Percentiles rank a stretch among this genome's conserved stretches.
Evolutionary conservation across 2,888 invertebrate genomes (phyloP).

Genomic region (Alloscopus bannaensis): DNA sequence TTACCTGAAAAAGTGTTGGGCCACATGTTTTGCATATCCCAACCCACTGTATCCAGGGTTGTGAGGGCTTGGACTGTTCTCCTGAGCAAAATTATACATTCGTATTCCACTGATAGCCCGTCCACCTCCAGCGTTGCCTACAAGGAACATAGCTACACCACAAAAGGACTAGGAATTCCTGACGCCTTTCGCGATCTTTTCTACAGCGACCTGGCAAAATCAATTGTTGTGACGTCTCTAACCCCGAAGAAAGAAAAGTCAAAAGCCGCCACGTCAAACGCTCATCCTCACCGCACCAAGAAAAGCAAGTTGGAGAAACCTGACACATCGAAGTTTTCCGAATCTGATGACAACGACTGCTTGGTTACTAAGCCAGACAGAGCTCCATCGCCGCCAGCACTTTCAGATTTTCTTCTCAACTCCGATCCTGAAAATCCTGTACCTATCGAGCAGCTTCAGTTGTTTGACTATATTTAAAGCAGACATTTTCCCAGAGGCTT

Average conservation of each 20-base stretch:
- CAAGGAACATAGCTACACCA: constrained; percentile 66
- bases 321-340: background rate
- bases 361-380: background rate
- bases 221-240: constrained; percentile 64
- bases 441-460: constrained; percentile 43
- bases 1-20: constrained; percentile 73
- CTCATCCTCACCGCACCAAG: constrained; percentile 6
- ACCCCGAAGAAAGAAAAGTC: constrained; percentile 54
- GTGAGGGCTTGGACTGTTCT: constrained; percentile 73
- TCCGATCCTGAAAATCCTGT: constrained; percentile 27
- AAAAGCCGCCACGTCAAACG: constrained; percentile 1
- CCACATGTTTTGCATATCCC: constrained; percentile 73
- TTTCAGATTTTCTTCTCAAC: constrained; percentile 26
- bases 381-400: background rate
- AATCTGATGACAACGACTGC: background rate
- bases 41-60: constrained; percentile 71
- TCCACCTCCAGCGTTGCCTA: constrained; percentile 20
- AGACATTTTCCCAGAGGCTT: too few relatives aligned
- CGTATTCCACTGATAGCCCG: constrained; percentile 60
- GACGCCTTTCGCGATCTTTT: constrained; percentile 71
- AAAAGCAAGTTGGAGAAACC: constrained; percentile 35
- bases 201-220: constrained; percentile 69
- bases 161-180: constrained; percentile 68
- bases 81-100: constrained; percentile 70
- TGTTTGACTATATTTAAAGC: too few relatives aligned